Conservation (phyloP, 2,113 vertebrate genomes). For the Tragelaphus scriptus region DNA sequence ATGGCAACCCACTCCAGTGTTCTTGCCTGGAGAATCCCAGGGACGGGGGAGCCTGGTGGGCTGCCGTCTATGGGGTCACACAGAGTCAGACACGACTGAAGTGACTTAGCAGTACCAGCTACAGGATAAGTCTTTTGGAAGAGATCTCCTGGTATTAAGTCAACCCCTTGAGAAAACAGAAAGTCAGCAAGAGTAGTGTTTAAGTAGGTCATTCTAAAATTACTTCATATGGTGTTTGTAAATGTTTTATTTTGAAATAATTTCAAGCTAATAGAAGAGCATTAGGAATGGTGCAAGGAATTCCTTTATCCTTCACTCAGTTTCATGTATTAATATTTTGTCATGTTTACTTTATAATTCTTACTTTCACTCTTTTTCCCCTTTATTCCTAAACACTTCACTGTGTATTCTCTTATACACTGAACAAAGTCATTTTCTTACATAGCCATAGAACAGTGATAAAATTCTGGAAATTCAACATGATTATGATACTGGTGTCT, state of each 20-base stretch:
- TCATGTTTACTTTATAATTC: background rate
- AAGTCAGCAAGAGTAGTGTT: background rate
- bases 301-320: background rate
- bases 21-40: no score
- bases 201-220: background rate
- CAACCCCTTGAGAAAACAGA: background rate
- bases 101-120: background rate
- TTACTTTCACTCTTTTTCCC: background rate
- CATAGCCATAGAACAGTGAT: background rate
- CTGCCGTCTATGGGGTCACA: no score
- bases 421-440: background rate
- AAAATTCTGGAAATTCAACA: background rate
- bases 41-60: no score
- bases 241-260: conserved; percentile 31
- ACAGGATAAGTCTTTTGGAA: background rate
- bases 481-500: background rate
- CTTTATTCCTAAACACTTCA: conserved; percentile 8
- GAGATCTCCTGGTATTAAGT: conserved; percentile 13
- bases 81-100: no score
- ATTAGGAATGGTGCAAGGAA: background rate
- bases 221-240: background rate
- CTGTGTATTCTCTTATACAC: background rate
- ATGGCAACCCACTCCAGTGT: no score
- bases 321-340: background rate
- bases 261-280: background rate